A percentile compares a stretch with the other conserved stretches of the same genome.
phyloP scores from a whole-genome alignment of 2,797 vertebrate species.

The Coreius guichenoti region DNA sequence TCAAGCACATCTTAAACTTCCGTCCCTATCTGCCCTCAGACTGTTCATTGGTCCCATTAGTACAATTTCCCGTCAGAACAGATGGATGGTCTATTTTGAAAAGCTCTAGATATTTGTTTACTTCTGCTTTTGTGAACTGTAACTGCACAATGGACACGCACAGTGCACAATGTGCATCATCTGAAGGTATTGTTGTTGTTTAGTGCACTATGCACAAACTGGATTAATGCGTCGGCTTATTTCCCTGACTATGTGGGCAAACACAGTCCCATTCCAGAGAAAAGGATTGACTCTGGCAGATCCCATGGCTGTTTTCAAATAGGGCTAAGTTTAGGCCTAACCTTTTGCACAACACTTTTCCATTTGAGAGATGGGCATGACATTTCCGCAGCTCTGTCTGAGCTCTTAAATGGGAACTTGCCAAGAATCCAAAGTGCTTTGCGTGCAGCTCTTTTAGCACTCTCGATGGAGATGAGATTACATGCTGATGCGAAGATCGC shows the following conservation, averaged over 20 bases:
- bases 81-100: slow-evolving; percentile 22
- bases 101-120: neutral
- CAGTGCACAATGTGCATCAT: neutral
- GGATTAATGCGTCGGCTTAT: neutral
- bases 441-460: neutral
- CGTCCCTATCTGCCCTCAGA: neutral
- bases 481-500: slow-evolving; percentile 25
- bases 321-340: slow-evolving; percentile 56
- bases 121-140: slow-evolving; percentile 12
- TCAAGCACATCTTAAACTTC: neutral
- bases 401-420: slow-evolving; percentile 59
- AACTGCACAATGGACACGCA: neutral
- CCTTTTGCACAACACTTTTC: slow-evolving; percentile 52
- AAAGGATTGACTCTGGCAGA: slow-evolving; percentile 35
- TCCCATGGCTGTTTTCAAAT: slow-evolving; percentile 39
- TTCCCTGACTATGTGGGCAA: slow-evolving; percentile 22
- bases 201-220: neutral
- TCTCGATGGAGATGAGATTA: slow-evolving; percentile 9
- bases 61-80: slow-evolving; percentile 9
- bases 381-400: slow-evolving; percentile 64
- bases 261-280: neutral
- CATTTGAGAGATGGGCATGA: slow-evolving; percentile 72
- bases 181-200: neutral
- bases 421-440: slow-evolving; percentile 62
- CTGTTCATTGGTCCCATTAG: neutral